Conservation (phyloP, 2,797 vertebrate genomes). For the Sarcophilus harrisii region DNA sequence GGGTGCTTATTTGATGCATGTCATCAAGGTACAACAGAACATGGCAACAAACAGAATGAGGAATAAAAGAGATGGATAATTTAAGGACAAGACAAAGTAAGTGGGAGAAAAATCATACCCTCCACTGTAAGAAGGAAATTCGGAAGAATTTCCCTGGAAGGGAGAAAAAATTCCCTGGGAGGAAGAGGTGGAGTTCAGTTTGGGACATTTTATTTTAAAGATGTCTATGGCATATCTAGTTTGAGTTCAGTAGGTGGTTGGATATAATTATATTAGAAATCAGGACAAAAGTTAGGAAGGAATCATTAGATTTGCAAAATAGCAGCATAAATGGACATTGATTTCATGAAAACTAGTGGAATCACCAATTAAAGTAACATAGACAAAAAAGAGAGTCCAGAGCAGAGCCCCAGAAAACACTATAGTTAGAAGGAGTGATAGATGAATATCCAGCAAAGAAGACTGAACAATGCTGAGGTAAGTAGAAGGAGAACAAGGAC, state of each 20-base stretch:
- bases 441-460: neutral
- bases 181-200: neutral
- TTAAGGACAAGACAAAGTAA: neutral
- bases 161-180: neutral
- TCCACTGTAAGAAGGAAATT: neutral
- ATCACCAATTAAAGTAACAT: neutral
- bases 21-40: neutral
- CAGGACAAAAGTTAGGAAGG: neutral
- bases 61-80: neutral
- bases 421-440: neutral
- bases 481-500: neutral
- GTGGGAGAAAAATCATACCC: neutral
- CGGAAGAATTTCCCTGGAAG: no score
- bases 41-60: neutral
- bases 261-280: neutral
- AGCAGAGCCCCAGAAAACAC: neutral
- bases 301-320: neutral
- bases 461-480: neutral
- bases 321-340: neutral
- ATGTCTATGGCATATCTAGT: neutral
- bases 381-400: neutral
- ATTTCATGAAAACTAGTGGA: neutral
- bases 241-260: neutral
- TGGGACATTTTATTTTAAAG: neutral
- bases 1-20: neutral